phyloP scores from a whole-genome alignment of 2,113 vertebrate species.

The Hyaena hyaena region DNA sequence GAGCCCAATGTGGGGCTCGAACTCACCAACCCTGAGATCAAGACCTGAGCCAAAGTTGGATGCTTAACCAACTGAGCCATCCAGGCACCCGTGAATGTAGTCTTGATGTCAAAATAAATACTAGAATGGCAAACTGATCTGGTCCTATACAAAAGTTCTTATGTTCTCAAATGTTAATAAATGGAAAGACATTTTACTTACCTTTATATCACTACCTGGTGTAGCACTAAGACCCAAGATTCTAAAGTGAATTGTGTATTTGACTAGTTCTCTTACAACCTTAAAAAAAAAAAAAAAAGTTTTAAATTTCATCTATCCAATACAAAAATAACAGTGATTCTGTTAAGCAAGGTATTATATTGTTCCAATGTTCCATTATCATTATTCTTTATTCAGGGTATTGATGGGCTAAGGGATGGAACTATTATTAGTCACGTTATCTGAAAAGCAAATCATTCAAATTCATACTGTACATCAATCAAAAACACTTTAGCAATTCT shows the following conservation, averaged over 20 bases:
- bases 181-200: constrained; percentile 75
- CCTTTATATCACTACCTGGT: constrained; percentile 95
- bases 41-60: no score
- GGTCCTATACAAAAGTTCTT: not conserved
- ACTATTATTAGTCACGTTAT: not conserved
- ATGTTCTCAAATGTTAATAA: constrained; percentile 16
- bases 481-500: not conserved
- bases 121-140: constrained; percentile 11
- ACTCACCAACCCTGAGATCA: no score
- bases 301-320: constrained; percentile 36
- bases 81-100: not conserved
- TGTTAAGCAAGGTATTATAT: constrained; percentile 19
- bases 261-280: constrained; percentile 94
- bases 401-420: not conserved
- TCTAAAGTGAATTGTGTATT: constrained; percentile 92
- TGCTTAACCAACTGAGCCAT: no score
- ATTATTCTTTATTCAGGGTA: not conserved
- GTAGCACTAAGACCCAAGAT: constrained; percentile 96
- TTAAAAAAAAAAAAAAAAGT: constrained; percentile 71
- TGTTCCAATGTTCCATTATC: not conserved
- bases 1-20: no score
- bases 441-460: constrained; percentile 17
- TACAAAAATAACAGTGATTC: constrained; percentile 7
- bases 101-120: not conserved
- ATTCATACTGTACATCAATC: not conserved